These are phyloP conservation scores for Zoanthus solanderi DNA, from an alignment of 92 coral and sea anemone species.

Conservation along the genomic window DNA sequence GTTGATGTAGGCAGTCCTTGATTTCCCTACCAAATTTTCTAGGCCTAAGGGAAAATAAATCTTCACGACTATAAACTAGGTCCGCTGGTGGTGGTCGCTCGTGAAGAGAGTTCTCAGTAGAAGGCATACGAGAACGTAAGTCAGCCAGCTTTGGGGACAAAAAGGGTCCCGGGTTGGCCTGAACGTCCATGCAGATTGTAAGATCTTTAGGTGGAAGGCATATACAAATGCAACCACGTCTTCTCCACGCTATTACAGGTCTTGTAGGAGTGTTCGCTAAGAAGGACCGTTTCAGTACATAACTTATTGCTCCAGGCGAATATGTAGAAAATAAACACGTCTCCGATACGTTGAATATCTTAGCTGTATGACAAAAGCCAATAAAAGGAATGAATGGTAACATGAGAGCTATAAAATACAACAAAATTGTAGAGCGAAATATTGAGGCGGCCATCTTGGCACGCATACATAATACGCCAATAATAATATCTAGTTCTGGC, in stretches of 20 bases:
- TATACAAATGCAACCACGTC: slow-evolving; percentile 11
- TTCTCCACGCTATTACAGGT: slow-evolving; percentile 21
- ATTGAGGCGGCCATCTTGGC: slow-evolving; percentile 1
- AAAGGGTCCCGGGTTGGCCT: not conserved
- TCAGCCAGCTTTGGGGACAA: slow-evolving; percentile 1
- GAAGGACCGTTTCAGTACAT: not conserved
- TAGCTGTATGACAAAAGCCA: not conserved
- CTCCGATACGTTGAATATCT: not conserved
- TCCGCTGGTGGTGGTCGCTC: slow-evolving; percentile 18
- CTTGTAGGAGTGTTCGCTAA: slow-evolving; percentile 8
- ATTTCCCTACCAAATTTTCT: slow-evolving; percentile 16
- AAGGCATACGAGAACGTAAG: slow-evolving; percentile 8
- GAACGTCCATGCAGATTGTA: slow-evolving; percentile 12
- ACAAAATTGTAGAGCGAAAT: not conserved
- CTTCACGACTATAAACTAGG: slow-evolving; percentile 26
- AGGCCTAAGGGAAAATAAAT: slow-evolving; percentile 17
- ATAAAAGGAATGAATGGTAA: not conserved
- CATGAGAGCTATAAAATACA: not conserved
- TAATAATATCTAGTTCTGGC: no score
- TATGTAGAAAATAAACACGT: no score
- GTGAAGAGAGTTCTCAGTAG: slow-evolving; percentile 6
- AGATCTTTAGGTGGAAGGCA: slow-evolving; percentile 30
- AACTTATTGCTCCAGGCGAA: no score
- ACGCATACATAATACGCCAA: not conserved
- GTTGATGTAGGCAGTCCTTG: not conserved